Percentiles rank a stretch among this genome's conserved stretches.
phyloP scores from a whole-genome alignment of 2,113 vertebrate genomes.

The Grammomys surdaster region DNA sequence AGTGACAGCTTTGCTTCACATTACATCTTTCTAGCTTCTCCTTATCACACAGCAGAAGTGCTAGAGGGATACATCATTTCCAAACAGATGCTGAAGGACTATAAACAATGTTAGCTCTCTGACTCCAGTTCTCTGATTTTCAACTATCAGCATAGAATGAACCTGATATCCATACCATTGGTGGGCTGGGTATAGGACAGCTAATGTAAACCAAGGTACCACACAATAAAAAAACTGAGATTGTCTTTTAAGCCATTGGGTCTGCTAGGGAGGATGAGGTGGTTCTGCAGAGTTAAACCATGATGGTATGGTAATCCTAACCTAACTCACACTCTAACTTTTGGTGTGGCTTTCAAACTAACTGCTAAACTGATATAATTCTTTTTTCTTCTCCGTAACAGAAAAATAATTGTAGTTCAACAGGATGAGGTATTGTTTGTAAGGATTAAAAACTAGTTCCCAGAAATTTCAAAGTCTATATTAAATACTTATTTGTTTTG shows the following conservation, averaged over 20 bases:
- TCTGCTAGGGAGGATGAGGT: background rate
- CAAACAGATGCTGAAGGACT: background rate
- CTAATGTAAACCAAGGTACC: background rate
- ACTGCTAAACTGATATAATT: background rate
- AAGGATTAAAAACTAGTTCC: background rate
- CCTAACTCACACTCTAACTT: background rate
- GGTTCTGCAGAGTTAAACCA: background rate
- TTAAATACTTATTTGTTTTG: background rate
- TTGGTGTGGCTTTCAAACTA: background rate
- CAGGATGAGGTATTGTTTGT: background rate
- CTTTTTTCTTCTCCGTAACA: background rate
- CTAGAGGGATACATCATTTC: background rate
- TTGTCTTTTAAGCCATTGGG: background rate
- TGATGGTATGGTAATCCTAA: background rate
- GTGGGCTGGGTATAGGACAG: background rate
- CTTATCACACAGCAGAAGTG: background rate
- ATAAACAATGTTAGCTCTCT: fast-evolving
- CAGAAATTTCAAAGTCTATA: background rate
- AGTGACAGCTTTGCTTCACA: background rate
- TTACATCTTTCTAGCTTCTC: background rate
- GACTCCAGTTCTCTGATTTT: background rate
- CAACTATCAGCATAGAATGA: background rate
- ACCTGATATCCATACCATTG: background rate
- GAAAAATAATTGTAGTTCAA: background rate
- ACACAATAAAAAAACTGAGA: background rate